A percentile compares a stretch with the other conserved stretches of the same genome.
phyloP scores from a whole-genome alignment of 2,113 vertebrate species.

The Equus quagga region DNA sequence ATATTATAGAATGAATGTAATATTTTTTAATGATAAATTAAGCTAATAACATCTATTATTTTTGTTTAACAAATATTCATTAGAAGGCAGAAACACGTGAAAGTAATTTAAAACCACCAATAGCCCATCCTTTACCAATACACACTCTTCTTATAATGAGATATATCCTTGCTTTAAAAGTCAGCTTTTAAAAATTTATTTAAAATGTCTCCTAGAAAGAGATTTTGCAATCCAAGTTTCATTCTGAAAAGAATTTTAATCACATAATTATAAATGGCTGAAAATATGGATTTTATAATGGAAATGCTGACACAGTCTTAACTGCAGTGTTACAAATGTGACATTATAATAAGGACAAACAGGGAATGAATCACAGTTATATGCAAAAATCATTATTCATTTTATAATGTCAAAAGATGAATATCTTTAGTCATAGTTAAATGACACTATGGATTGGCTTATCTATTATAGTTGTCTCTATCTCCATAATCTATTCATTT shows the following conservation, averaged over 20 bases:
- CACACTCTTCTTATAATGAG: background rate
- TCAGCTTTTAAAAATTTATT: background rate
- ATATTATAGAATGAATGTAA: background rate
- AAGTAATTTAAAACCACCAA: background rate
- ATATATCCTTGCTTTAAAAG: background rate
- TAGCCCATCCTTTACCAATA: background rate
- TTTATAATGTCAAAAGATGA: constrained; percentile 13
- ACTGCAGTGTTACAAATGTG: background rate
- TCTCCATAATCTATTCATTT: background rate
- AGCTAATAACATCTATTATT: background rate
- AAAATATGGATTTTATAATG: constrained; percentile 2
- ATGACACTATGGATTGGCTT: background rate
- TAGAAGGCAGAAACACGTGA: background rate
- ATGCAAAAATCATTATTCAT: background rate
- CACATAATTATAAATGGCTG: background rate
- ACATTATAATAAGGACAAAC: background rate
- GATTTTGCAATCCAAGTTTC: background rate
- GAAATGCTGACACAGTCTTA: background rate
- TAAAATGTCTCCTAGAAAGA: background rate
- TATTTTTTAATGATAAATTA: background rate
- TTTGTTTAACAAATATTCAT: background rate
- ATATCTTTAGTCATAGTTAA: background rate
- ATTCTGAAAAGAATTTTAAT: background rate
- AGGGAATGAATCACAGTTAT: background rate
- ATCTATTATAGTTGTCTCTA: background rate